Evolutionary conservation across 2,797 vertebrate species (phyloP).

Genomic region (Parambassis ranga): DNA sequence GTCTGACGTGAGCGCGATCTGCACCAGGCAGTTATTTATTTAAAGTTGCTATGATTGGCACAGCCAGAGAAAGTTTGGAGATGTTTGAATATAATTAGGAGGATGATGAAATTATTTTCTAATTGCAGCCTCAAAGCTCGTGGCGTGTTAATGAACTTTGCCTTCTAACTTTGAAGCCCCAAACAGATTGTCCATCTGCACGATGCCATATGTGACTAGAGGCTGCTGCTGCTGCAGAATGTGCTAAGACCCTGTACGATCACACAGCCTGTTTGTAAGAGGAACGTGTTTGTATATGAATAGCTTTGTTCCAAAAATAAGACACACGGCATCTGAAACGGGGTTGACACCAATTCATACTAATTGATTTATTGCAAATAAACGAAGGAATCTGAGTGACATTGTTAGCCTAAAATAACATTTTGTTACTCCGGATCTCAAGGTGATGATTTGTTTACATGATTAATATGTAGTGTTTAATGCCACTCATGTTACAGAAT

Average conservation of each 20-base stretch:
- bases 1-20: not conserved
- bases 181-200: constrained; percentile 72
- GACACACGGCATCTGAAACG: constrained; percentile 25
- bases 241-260: constrained; percentile 38
- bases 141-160: constrained; percentile 68
- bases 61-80: constrained; percentile 32
- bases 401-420: constrained; percentile 26
- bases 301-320: constrained; percentile 53
- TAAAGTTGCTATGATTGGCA: constrained; percentile 30
- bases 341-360: constrained; percentile 25
- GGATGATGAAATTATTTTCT: constrained; percentile 68
- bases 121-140: constrained; percentile 55
- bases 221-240: constrained; percentile 42
- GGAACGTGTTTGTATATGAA: constrained; percentile 32
- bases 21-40: constrained; percentile 9
- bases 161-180: constrained; percentile 69
- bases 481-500: constrained; percentile 20
- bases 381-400: constrained; percentile 17
- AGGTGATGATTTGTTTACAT: constrained; percentile 24
- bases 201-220: constrained; percentile 63
- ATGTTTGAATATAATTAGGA: constrained; percentile 55
- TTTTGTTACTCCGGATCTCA: constrained; percentile 15
- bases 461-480: constrained; percentile 15
- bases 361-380: constrained; percentile 50
- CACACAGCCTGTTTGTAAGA: constrained; percentile 35